Evolutionary conservation across 2,797 vertebrate species (phyloP).

Genomic region (Mus caroli): DNA sequence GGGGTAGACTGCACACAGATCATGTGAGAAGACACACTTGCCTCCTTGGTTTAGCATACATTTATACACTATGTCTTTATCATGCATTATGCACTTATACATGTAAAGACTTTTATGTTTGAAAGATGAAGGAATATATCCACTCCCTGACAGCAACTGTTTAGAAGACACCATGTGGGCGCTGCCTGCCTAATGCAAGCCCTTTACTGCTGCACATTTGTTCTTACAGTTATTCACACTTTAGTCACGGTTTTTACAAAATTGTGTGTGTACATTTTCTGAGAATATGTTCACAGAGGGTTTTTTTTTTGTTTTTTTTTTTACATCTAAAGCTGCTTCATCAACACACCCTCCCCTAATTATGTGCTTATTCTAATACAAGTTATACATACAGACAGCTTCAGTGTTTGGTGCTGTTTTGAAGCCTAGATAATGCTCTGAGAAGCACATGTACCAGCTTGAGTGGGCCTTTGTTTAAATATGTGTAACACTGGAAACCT

Average conservation of each 20-base stretch:
- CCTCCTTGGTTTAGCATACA: not conserved
- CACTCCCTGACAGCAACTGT: not conserved
- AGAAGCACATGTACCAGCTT: not conserved
- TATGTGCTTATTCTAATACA: not conserved
- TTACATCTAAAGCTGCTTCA: not conserved
- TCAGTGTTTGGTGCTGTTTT: not conserved
- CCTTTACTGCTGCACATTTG: not conserved
- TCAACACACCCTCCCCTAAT: not conserved
- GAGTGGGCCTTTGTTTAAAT: not conserved
- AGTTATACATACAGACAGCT: too few species aligned
- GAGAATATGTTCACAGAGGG: not conserved
- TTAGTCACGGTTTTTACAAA: not conserved
- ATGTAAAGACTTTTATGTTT: not conserved
- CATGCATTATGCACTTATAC: not conserved
- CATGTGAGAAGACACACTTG: fast-evolving
- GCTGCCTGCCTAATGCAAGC: not conserved
- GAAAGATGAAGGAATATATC: not conserved
- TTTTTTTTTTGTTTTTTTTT: not conserved
- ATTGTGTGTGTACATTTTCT: not conserved
- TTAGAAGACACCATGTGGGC: not conserved
- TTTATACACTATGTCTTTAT: not conserved
- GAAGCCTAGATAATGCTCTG: not conserved
- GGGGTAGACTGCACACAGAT: fast-evolving
- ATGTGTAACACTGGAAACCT: not conserved
- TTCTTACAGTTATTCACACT: not conserved